Conservation (phyloP, 1,140 invertebrate genomes). For the Hylyphantes graminicola region DNA sequence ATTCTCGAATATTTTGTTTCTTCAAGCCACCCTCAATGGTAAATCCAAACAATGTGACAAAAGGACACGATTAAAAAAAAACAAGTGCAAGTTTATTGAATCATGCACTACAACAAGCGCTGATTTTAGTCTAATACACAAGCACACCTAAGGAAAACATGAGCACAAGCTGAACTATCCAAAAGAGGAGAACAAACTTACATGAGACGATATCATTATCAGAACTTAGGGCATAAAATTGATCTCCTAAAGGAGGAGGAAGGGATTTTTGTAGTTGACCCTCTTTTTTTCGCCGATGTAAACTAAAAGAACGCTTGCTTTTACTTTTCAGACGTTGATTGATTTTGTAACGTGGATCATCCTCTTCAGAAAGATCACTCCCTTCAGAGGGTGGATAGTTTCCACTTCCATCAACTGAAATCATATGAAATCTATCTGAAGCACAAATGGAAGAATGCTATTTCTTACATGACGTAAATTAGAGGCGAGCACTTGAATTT, state of each 20-base stretch:
- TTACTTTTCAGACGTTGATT: slow-evolving; percentile 61
- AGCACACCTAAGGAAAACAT: too few species aligned
- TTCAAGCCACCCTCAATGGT: too few species aligned
- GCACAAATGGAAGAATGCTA: background rate
- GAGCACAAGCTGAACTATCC: background rate
- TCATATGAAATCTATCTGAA: slow-evolving; percentile 35
- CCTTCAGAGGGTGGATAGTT: slow-evolving; percentile 59
- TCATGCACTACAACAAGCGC: too few species aligned
- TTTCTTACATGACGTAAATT: background rate
- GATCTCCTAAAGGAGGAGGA: slow-evolving; percentile 63
- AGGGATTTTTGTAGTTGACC: slow-evolving; percentile 41
- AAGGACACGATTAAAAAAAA: too few species aligned
- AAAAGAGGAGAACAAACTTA: slow-evolving; percentile 61
- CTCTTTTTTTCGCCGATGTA: slow-evolving; percentile 55
- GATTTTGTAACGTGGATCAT: slow-evolving; percentile 55
- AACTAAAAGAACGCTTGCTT: slow-evolving; percentile 63
- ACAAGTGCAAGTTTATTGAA: too few species aligned
- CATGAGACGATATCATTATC: slow-evolving; percentile 64
- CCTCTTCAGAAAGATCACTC: slow-evolving; percentile 62
- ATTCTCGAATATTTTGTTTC: too few species aligned
- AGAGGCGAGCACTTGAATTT: too few species aligned
- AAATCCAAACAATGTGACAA: too few species aligned
- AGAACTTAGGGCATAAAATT: slow-evolving; percentile 62
- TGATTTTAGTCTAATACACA: too few species aligned
- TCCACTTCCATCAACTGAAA: slow-evolving; percentile 59